Conservation (phyloP, 2,113 vertebrate genomes). For the Leucopsar rothschildi region DNA sequence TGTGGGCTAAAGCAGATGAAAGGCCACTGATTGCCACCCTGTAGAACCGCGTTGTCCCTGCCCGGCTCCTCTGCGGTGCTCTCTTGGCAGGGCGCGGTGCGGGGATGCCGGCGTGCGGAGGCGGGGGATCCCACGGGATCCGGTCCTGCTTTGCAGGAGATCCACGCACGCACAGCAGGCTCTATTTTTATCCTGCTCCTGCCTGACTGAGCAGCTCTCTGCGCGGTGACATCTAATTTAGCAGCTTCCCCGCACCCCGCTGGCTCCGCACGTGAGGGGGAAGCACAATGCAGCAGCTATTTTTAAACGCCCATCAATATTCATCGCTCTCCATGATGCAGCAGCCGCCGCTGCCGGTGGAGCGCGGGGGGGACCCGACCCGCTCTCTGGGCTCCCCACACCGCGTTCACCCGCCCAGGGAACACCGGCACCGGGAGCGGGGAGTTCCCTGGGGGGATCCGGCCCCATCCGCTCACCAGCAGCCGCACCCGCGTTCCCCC, state of each 20-base stretch:
- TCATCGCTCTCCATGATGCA: slow-evolving; percentile 47
- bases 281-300: slow-evolving; percentile 65
- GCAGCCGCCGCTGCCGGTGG: background rate
- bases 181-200: slow-evolving; percentile 64
- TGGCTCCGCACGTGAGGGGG: slow-evolving; percentile 66
- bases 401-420: background rate
- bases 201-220: slow-evolving; percentile 54
- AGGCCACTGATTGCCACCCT: fast-evolving
- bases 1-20: fast-evolving
- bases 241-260: slow-evolving; percentile 65
- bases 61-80: background rate
- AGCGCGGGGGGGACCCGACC: background rate
- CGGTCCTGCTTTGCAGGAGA: slow-evolving; percentile 4
- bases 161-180: background rate
- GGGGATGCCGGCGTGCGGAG: background rate
- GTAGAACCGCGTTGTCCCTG: background rate
- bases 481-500: background rate
- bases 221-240: slow-evolving; percentile 60
- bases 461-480: background rate
- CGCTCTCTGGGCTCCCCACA: background rate
- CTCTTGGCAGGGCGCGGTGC: background rate
- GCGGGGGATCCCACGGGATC: slow-evolving; percentile 39
- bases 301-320: slow-evolving; percentile 65
- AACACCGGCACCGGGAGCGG: background rate
- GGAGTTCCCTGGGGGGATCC: background rate